These are phyloP conservation scores for Bovichtus variegatus DNA, from an alignment of 2,797 vertebrate species.

Conservation along the genomic window DNA sequence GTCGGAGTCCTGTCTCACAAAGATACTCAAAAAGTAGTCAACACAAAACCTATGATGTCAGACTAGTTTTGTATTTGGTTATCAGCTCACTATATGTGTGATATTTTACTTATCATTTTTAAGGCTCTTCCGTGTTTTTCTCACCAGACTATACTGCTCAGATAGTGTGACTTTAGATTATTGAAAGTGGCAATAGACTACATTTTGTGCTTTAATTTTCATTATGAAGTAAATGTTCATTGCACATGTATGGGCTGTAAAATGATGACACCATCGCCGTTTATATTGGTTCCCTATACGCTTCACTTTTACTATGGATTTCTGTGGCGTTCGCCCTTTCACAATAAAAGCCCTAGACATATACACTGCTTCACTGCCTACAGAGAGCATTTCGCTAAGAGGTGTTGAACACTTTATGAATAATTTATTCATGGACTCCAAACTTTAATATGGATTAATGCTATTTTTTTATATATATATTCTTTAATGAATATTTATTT, in stretches of 20 bases:
- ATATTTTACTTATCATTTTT: background rate
- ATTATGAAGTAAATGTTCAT: too few relatives aligned
- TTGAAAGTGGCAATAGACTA: too few relatives aligned
- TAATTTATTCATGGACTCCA: background rate
- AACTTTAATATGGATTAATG: background rate
- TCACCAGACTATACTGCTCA: background rate
- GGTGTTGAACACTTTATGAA: background rate
- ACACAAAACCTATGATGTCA: slow-evolving; percentile 5
- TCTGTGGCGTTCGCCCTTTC: too few relatives aligned
- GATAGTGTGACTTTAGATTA: background rate
- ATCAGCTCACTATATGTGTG: background rate
- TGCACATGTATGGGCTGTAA: too few relatives aligned
- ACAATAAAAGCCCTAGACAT: too few relatives aligned
- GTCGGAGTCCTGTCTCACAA: slow-evolving; percentile 13
- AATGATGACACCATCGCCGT: too few relatives aligned
- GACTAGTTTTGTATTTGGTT: background rate
- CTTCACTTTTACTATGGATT: too few relatives aligned
- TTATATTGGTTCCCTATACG: too few relatives aligned
- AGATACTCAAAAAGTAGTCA: slow-evolving; percentile 15
- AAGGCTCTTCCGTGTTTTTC: background rate
- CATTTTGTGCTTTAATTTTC: too few relatives aligned
- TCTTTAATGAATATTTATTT: background rate
- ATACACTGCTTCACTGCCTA: too few relatives aligned
- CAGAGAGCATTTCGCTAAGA: too few relatives aligned
- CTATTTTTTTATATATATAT: background rate